A percentile compares a stretch with the other conserved stretches of the same genome.
Evolutionary conservation across 2,797 vertebrate genomes (phyloP).

Genomic region (Pipistrellus nathusii): DNA sequence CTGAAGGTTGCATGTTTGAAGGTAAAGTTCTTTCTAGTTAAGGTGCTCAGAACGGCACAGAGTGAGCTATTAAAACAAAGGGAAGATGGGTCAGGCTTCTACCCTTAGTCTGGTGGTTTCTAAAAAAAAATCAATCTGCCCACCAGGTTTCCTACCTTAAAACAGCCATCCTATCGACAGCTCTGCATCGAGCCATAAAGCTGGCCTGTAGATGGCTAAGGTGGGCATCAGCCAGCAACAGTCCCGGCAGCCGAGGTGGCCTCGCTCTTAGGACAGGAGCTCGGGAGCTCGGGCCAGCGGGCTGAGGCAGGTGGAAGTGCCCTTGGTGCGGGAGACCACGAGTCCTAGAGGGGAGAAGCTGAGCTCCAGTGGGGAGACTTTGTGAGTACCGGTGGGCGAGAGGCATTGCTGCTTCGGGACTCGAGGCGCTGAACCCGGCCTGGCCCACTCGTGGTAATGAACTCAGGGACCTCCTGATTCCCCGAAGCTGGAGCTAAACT

Average conservation of each 20-base stretch:
- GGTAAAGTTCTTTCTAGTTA: neutral
- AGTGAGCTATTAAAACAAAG: constrained; percentile 70
- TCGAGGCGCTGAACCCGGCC: neutral
- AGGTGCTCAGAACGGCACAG: neutral
- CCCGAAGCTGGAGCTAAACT: too few relatives aligned
- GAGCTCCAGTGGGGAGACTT: too few relatives aligned
- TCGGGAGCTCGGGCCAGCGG: too few relatives aligned
- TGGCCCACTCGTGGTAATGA: neutral
- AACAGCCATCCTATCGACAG: constrained; percentile 60
- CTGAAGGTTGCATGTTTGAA: neutral
- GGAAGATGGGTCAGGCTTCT: constrained; percentile 65
- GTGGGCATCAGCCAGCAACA: too few relatives aligned
- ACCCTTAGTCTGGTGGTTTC: constrained; percentile 41
- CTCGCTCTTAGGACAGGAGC: too few relatives aligned
- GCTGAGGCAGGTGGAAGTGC: too few relatives aligned
- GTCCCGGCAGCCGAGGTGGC: too few relatives aligned
- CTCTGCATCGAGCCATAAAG: constrained; percentile 25
- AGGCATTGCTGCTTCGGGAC: neutral
- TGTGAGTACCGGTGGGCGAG: too few relatives aligned
- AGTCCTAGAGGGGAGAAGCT: too few relatives aligned
- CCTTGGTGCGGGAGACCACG: too few relatives aligned
- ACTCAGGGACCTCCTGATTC: neutral
- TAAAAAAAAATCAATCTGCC: constrained; percentile 63
- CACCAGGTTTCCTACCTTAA: constrained; percentile 70
- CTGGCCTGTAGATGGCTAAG: neutral